Evolutionary conservation across 2,797 vertebrate genomes (phyloP).

Genomic region (Chiropotes sagulatus): DNA sequence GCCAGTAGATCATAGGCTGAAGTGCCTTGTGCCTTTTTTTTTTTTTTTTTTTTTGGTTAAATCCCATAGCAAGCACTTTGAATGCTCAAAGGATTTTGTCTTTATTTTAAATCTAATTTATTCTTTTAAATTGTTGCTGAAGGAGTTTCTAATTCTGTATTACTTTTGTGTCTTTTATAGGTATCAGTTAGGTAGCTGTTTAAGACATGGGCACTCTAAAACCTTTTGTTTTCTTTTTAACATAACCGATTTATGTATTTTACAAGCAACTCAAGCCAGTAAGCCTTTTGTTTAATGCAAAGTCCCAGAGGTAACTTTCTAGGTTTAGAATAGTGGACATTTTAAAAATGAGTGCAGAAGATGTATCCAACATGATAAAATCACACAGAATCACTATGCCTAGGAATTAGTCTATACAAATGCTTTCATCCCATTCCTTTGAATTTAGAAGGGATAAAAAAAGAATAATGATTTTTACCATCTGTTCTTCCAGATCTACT

Average conservation of each 20-base stretch:
- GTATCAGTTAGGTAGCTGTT: not conserved
- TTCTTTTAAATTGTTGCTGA: not conserved
- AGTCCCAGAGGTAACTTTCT: not conserved
- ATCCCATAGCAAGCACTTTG: not conserved
- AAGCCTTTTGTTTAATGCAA: not conserved
- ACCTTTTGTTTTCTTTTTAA: not conserved
- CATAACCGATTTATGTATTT: not conserved
- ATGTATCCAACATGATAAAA: not conserved
- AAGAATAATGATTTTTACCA: not conserved
- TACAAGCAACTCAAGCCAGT: not conserved
- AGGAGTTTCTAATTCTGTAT: not conserved
- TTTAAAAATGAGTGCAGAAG: not conserved
- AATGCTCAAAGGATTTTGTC: not conserved
- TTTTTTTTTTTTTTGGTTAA: not conserved
- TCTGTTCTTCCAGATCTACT: not conserved
- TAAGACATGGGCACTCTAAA: not conserved
- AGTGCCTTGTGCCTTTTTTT: too few species aligned
- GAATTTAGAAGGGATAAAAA: not conserved
- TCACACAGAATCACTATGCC: not conserved
- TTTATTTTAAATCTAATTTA: not conserved
- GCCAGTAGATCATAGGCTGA: not conserved
- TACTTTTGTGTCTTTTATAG: not conserved
- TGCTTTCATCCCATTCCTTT: not conserved
- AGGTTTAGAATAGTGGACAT: not conserved
- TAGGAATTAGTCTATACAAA: not conserved